A percentile compares a stretch with the other conserved stretches of the same genome.
phyloP scores from a whole-genome alignment of 1,140 invertebrate species.

The Drosophila truncata region DNA sequence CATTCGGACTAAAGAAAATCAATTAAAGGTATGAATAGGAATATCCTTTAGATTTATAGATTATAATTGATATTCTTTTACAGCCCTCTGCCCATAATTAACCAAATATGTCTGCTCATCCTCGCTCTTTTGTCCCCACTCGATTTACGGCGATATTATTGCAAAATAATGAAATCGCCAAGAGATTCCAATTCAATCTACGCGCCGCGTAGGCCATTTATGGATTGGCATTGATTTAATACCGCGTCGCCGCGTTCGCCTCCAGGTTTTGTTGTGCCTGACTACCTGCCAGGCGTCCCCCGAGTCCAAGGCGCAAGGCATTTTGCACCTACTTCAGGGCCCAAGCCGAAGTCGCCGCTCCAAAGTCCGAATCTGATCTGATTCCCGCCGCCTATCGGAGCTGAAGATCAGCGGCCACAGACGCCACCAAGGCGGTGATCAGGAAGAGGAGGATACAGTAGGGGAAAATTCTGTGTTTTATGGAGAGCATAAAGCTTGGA shows the following conservation, averaged over 20 bases:
- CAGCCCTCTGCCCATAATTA: constrained; percentile 38
- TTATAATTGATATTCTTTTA: constrained; percentile 19
- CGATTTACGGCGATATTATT: constrained; percentile 69
- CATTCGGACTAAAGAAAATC: constrained; percentile 3
- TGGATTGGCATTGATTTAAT: constrained; percentile 84
- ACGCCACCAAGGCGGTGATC: constrained; percentile 54
- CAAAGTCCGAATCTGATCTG: constrained; percentile 77
- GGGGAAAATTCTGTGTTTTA: neutral
- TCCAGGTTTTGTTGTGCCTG: constrained; percentile 25
- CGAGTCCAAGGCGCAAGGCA: constrained; percentile 80
- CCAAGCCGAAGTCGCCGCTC: constrained; percentile 37
- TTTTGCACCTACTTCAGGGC: constrained; percentile 76
- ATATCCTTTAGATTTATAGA: neutral
- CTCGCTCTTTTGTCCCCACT: constrained; percentile 18
- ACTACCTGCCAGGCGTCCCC: constrained; percentile 59
- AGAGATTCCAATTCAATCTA: constrained; percentile 79
- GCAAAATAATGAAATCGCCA: constrained; percentile 79
- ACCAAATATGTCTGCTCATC: constrained; percentile 45
- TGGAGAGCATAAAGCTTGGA: neutral
- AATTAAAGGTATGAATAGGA: constrained; percentile 14
- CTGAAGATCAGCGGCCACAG: constrained; percentile 62
- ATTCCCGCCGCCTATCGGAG: constrained; percentile 74
- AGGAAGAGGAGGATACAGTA: constrained; percentile 4
- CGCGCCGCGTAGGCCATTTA: constrained; percentile 75
- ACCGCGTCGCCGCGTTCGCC: constrained; percentile 54